Conservation (phyloP, 2,797 vertebrate genomes). For the Lithobates sylvaticus region DNA sequence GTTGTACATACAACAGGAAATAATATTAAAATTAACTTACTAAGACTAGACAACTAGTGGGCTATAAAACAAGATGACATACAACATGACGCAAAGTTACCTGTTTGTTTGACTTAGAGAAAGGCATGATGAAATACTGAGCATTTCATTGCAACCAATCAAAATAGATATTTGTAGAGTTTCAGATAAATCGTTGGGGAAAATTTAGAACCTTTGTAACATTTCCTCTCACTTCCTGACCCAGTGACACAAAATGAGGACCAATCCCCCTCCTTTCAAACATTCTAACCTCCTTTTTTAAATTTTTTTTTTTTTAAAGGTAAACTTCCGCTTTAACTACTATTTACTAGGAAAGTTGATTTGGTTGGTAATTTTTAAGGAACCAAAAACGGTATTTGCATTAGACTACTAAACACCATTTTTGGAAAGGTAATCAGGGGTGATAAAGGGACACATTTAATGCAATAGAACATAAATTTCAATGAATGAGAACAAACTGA, state of each 20-base stretch:
- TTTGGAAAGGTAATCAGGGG: neutral
- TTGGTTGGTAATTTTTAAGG: neutral
- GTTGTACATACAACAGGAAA: neutral
- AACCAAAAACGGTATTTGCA: neutral
- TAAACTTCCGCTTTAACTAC: neutral
- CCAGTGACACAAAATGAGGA: neutral
- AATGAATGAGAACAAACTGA: neutral
- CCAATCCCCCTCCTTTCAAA: neutral
- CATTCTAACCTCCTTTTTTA: neutral
- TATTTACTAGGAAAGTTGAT: neutral
- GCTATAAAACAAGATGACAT: constrained; percentile 12
- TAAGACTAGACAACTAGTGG: constrained; percentile 11
- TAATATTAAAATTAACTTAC: neutral
- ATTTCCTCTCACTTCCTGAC: too few relatives aligned
- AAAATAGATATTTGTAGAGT: neutral
- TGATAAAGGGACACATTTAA: neutral
- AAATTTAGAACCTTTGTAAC: too few relatives aligned
- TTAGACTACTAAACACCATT: neutral
- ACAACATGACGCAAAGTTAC: neutral
- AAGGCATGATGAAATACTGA: too few relatives aligned
- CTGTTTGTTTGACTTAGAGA: neutral
- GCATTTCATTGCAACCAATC: neutral
- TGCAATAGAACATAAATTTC: neutral
- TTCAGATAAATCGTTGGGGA: too few relatives aligned
- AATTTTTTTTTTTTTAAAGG: neutral